Evolutionary conservation across 1,140 invertebrate genomes (phyloP).

Genomic region (Triops longicaudatus): DNA sequence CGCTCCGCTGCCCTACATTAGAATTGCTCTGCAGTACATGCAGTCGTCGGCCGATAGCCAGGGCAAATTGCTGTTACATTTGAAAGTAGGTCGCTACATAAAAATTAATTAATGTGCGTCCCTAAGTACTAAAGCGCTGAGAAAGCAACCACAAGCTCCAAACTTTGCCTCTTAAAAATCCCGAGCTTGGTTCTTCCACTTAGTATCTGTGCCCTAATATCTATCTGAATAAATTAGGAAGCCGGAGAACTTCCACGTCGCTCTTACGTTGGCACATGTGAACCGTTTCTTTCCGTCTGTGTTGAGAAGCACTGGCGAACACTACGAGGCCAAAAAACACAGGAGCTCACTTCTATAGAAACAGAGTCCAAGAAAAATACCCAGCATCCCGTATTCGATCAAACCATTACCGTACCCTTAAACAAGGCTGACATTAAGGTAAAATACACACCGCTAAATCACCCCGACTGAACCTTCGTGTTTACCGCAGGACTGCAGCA

Average conservation of each 20-base stretch:
- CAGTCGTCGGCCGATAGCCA: neutral
- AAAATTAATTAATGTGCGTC: neutral
- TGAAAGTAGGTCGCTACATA: neutral
- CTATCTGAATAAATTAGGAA: neutral
- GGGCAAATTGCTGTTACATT: neutral
- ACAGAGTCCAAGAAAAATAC: neutral
- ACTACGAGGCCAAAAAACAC: neutral
- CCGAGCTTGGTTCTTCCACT: neutral
- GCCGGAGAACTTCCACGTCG: neutral
- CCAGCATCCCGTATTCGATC: neutral
- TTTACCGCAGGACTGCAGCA: conserved; percentile 18
- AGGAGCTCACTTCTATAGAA: neutral
- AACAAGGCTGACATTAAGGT: neutral
- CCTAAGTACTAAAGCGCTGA: neutral
- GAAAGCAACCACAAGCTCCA: neutral
- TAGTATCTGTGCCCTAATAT: neutral
- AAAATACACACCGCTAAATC: neutral
- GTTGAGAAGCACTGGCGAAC: neutral
- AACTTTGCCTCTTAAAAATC: neutral
- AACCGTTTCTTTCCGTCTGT: neutral
- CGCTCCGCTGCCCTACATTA: neutral
- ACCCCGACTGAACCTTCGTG: neutral
- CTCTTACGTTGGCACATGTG: neutral
- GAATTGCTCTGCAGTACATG: neutral
- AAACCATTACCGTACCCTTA: neutral